Evolutionary conservation across 2,797 vertebrate genomes (phyloP), one percentile per base, ranked within the genome.

Genomic region (Smutsia gigantea): DNA sequence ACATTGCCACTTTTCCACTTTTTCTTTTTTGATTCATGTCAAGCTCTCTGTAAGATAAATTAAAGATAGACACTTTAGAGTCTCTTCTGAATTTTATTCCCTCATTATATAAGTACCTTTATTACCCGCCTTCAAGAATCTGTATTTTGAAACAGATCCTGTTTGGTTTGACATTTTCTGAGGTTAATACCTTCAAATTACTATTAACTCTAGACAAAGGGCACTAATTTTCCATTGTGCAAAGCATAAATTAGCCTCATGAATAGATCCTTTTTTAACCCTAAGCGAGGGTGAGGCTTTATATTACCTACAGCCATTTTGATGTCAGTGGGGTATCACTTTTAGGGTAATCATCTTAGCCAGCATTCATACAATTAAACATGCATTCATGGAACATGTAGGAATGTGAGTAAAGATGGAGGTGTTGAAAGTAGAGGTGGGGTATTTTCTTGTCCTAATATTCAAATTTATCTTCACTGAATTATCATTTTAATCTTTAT

Each of bases 11-110:
- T 39, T 42, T 69, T 90, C 69, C 34, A 78, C 63, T 82, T 81
- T 93, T 81, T 61, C 69, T 66, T 57, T 46, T 96, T 96, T 81
- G 42, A 79, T 95, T 71, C 39, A 59, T 94, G 85, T 86, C 53
- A 90, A 94, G 68, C n/a, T 96, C 69, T 93, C 72, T 95, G 34
- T 95, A 86, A 89, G 93, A 84, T 71, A 94, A 97, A 95, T 97
- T 96, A 79, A 92, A 97, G 63, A 87, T 53, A 94, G 86, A 75
- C 15, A 55, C 75, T 63, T 93, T 75, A 85, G 49, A 91, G 39
- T 95, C 63, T 93, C 96, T 96, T 95, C 69, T 88, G 68, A 95
- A 88, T 93, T 90, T 94, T 87, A 79, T 93, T 93, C 42, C 94
- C 53, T 93, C 64, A 77, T 77, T 95, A 59, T 72, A 27, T 75